Conservation (phyloP, 2,113 vertebrate genomes). For the Sturnus vulgaris region DNA sequence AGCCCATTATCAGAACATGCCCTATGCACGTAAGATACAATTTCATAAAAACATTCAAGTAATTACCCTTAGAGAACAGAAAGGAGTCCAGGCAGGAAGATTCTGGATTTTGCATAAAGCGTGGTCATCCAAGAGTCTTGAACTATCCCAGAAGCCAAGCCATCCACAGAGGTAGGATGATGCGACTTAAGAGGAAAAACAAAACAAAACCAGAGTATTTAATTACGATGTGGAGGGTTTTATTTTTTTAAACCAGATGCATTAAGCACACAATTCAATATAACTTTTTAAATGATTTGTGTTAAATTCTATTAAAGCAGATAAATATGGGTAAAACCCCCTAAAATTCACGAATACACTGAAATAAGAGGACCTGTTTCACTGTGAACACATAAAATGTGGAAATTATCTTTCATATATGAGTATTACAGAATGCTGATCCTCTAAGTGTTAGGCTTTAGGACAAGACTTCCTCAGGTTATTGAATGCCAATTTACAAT, state of each 20-base stretch:
- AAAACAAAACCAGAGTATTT: background rate
- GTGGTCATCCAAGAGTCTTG: slow-evolving; percentile 38
- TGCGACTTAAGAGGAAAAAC: background rate
- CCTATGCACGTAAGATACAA: accelerated
- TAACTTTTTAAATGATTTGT: background rate
- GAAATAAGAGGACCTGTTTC: background rate
- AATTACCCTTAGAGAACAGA: slow-evolving; percentile 58
- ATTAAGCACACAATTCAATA: background rate
- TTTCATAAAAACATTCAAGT: background rate
- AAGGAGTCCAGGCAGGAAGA: slow-evolving; percentile 53
- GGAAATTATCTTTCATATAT: background rate
- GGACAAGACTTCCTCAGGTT: background rate
- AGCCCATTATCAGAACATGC: background rate
- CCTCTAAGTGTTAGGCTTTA: background rate
- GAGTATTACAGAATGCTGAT: background rate
- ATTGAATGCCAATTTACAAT: background rate
- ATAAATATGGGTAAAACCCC: background rate
- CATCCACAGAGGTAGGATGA: slow-evolving; percentile 41
- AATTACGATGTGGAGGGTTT: background rate
- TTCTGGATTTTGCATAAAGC: slow-evolving; percentile 48
- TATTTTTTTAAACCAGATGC: background rate
- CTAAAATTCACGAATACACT: background rate
- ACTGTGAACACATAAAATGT: background rate
- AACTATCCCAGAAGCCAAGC: slow-evolving; percentile 7
- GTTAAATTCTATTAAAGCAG: background rate